Conservation (phyloP, 2,797 vertebrate genomes). For the Discoglossus pictus region DNA sequence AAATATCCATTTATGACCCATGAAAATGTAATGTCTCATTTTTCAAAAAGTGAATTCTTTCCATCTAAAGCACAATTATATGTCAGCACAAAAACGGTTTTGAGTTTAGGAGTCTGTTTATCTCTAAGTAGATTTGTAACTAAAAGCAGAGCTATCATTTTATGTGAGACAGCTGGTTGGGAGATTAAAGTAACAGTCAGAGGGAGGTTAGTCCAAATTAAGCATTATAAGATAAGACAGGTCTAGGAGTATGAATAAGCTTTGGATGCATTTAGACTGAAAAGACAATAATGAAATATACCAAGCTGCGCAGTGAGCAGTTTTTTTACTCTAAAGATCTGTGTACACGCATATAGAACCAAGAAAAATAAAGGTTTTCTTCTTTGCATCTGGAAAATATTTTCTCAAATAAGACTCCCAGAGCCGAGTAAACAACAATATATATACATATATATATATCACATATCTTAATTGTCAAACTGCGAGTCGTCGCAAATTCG, state of each 20-base stretch:
- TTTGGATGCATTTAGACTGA: slow-evolving; percentile 66
- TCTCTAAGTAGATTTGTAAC: slow-evolving; percentile 80
- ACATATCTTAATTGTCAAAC: no score
- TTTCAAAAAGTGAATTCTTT: slow-evolving; percentile 63
- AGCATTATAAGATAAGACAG: slow-evolving; percentile 72
- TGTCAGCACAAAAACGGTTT: slow-evolving; percentile 65
- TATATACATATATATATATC: no score
- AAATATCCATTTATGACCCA: no score
- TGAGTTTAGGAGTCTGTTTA: slow-evolving; percentile 71
- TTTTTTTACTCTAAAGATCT: no score
- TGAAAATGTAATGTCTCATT: slow-evolving; percentile 44
- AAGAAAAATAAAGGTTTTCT: no score
- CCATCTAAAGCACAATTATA: slow-evolving; percentile 67
- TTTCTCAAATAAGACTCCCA: no score
- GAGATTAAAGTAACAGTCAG: slow-evolving; percentile 73
- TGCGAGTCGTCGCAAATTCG: no score
- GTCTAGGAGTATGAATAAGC: slow-evolving; percentile 65
- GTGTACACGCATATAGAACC: no score
- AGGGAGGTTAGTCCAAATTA: slow-evolving; percentile 71
- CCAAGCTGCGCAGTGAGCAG: no score
- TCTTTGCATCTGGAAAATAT: no score
- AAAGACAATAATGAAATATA: slow-evolving; percentile 54
- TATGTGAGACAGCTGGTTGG: slow-evolving; percentile 78
- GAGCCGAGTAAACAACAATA: no score
- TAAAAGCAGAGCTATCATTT: slow-evolving; percentile 81